These are phyloP conservation scores for Trimorus sp. DNA, from an alignment of 2,888 invertebrate genomes.

Conservation along the genomic window DNA sequence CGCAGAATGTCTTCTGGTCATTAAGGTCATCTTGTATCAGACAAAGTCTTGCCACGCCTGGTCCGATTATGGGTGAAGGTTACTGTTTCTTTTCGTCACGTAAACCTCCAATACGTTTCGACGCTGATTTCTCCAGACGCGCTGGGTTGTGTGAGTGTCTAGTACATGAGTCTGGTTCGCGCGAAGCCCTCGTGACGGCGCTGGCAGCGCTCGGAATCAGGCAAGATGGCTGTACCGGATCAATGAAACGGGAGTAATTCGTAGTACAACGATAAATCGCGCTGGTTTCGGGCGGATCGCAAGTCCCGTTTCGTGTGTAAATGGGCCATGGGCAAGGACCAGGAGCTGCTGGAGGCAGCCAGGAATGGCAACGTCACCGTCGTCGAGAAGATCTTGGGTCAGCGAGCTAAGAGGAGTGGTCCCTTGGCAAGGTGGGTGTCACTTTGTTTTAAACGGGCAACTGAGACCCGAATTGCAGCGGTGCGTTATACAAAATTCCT, in stretches of 20 bases:
- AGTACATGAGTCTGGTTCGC: background rate
- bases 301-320: constrained; percentile 76
- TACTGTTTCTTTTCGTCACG: constrained; percentile 25
- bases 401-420: constrained; percentile 95
- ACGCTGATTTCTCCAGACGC: constrained; percentile 49
- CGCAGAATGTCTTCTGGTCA: too few relatives aligned
- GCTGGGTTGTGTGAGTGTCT: constrained; percentile 10
- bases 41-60: background rate
- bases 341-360: constrained; percentile 97
- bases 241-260: constrained; percentile 85
- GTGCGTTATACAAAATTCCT: too few relatives aligned
- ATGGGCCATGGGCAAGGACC: constrained; percentile 95
- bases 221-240: constrained; percentile 89
- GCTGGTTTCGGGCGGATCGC: constrained; percentile 66
- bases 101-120: constrained; percentile 27
- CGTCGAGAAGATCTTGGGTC: constrained; percentile 94
- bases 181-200: constrained; percentile 81
- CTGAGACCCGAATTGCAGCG: too few relatives aligned
- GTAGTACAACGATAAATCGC: constrained; percentile 77
- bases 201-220: constrained; percentile 76
- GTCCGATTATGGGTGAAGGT: constrained; percentile 39
- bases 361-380: constrained; percentile 94
- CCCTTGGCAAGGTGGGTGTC: constrained; percentile 93
- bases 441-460: constrained; percentile 47
- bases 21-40: constrained; percentile 5